Evolutionary conservation across 2,113 vertebrate species (phyloP).

Genomic region (Loxodonta africana): DNA sequence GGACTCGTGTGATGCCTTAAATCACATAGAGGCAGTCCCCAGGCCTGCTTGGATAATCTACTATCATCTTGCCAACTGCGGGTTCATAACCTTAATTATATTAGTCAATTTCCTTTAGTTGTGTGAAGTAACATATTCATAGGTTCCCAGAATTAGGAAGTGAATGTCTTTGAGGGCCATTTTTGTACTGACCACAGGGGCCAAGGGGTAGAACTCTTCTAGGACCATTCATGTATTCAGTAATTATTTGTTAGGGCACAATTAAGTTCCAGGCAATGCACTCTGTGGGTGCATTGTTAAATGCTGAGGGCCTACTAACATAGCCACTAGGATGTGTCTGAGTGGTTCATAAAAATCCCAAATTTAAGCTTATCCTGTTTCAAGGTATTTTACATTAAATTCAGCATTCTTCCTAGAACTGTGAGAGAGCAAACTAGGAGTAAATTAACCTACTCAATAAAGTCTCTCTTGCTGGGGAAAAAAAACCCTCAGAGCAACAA

Average conservation of each 20-base stretch:
- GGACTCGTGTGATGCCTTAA: not conserved
- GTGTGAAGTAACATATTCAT: not conserved
- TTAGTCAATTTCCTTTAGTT: not conserved
- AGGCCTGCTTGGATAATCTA: not conserved
- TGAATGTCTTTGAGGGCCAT: not conserved
- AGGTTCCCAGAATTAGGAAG: not conserved
- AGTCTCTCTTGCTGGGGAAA: not conserved
- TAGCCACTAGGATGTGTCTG: not conserved
- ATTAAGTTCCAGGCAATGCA: not conserved
- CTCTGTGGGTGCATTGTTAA: not conserved
- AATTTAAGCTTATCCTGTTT: not conserved
- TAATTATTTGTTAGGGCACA: not conserved
- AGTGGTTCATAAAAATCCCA: not conserved
- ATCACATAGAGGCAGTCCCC: too few species aligned
- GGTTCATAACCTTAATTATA: not conserved
- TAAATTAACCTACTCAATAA: conserved; percentile 16
- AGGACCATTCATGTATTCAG: not conserved
- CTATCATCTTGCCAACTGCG: not conserved
- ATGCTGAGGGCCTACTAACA: not conserved
- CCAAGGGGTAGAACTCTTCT: not conserved
- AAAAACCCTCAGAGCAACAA: not conserved
- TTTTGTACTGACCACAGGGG: not conserved
- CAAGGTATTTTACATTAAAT: not conserved
- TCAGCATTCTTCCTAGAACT: not conserved
- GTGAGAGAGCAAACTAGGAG: not conserved